Percentiles rank a stretch among this genome's conserved stretches.
Evolutionary conservation across 2,888 invertebrate genomes (phyloP).

Genomic region (Tetramorium bicarinatum): DNA sequence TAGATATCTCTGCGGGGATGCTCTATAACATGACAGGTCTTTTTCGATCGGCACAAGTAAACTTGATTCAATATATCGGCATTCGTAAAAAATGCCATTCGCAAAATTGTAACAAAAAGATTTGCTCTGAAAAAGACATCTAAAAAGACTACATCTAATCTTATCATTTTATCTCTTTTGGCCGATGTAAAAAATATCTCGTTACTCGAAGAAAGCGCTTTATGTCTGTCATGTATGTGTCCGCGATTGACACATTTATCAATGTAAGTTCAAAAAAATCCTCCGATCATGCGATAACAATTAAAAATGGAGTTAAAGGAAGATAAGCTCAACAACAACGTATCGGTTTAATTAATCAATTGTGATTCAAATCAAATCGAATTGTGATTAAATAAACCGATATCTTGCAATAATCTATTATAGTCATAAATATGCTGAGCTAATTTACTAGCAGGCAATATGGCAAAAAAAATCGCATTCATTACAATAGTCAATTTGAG

Average conservation of each 20-base stretch:
- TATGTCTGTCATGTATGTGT: neutral
- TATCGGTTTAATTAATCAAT: neutral
- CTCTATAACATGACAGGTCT: neutral
- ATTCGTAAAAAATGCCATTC: slow-evolving; percentile 29
- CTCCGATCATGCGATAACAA: slow-evolving; percentile 3
- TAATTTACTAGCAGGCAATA: slow-evolving; percentile 35
- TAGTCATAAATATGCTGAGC: slow-evolving; percentile 10
- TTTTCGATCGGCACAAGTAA: neutral
- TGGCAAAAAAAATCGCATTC: slow-evolving; percentile 23
- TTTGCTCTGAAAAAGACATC: slow-evolving; percentile 16
- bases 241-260: neutral
- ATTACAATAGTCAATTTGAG: slow-evolving; percentile 1
- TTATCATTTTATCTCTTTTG: slow-evolving; percentile 10
- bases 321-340: neutral
- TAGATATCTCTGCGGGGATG: neutral
- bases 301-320: slow-evolving; percentile 16
- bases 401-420: slow-evolving; percentile 16
- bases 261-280: slow-evolving; percentile 1
- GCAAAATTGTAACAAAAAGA: slow-evolving; percentile 26
- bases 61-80: neutral
- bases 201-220: neutral
- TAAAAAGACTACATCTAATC: slow-evolving; percentile 32
- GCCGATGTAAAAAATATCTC: slow-evolving; percentile 25
- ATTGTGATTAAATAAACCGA: slow-evolving; percentile 29
- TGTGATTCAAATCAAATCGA: no score